These are phyloP conservation scores for Leptothorax acervorum DNA, from an alignment of 2,888 invertebrate genomes.

Conservation along the genomic window DNA sequence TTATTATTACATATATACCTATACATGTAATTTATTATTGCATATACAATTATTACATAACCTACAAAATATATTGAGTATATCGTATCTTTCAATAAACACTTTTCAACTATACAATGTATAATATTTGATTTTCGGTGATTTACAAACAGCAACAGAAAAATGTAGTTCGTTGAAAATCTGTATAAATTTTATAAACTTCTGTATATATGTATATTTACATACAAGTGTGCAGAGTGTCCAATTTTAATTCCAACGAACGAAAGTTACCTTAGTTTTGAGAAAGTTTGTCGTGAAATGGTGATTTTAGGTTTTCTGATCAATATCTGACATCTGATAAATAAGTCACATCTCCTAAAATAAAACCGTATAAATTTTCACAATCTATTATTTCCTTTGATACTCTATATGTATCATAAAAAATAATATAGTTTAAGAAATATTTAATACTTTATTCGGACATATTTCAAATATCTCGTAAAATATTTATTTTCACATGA, in stretches of 20 bases:
- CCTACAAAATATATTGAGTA: conserved; percentile 7
- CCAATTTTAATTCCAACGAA: not conserved
- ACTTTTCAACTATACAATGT: not conserved
- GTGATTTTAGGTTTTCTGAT: not conserved
- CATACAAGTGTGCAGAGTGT: not conserved
- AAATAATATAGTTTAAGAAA: not conserved
- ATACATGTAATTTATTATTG: conserved; percentile 1
- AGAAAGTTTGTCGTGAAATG: not conserved
- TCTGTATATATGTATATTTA: not conserved
- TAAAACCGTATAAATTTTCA: not conserved
- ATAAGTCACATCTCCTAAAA: not conserved
- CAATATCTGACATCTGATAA: too few relatives aligned
- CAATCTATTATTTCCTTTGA: not conserved
- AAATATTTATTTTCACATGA: not conserved
- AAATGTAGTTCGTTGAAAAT: not conserved
- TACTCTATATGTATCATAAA: not conserved
- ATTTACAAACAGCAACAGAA: not conserved
- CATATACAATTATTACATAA: conserved; percentile 19
- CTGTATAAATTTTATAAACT: not conserved
- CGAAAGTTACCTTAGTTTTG: not conserved
- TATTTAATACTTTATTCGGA: not conserved
- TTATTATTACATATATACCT: not conserved
- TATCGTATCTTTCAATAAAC: not conserved
- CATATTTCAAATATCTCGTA: not conserved
- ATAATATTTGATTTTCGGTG: not conserved